These are phyloP conservation scores for Beaufortia kweichowensis DNA, from an alignment of 2,113 vertebrate species.

Conservation along the genomic window DNA sequence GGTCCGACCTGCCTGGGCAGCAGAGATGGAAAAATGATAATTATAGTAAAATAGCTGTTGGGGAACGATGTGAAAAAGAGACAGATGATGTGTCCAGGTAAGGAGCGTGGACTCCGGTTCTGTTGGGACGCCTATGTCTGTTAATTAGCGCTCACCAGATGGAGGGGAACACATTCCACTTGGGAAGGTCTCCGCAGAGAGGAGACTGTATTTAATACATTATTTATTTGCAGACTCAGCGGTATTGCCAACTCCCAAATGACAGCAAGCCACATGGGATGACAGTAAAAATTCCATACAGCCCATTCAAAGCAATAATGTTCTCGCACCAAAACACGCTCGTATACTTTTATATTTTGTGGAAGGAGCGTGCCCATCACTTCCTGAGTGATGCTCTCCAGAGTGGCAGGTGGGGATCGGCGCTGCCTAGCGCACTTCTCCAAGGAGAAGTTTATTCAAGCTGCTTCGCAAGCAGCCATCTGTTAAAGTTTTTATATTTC, in stretches of 20 bases:
- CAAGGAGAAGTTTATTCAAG: constrained; percentile 63
- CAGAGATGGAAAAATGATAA: not conserved
- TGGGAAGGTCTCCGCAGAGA: constrained; percentile 66
- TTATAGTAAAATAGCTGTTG: not conserved
- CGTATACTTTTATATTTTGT: not conserved
- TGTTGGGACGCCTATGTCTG: constrained; percentile 67
- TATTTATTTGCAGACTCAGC: constrained; percentile 57
- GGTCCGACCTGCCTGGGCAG: not conserved
- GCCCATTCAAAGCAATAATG: constrained; percentile 25
- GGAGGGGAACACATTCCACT: constrained; percentile 65
- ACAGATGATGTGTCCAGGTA: constrained; percentile 53
- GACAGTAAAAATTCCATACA: constrained; percentile 54
- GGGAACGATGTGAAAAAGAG: constrained; percentile 33
- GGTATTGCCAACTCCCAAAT: constrained; percentile 63
- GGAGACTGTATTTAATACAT: constrained; percentile 63
- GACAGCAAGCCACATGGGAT: constrained; percentile 49
- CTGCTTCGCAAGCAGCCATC: constrained; percentile 70
- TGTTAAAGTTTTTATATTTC: constrained; percentile 63
- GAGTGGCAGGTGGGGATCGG: constrained; percentile 25
- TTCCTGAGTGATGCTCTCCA: constrained; percentile 16
- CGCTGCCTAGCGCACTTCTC: constrained; percentile 20
- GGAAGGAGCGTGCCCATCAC: not conserved
- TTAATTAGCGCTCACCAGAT: constrained; percentile 76
- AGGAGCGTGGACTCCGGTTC: constrained; percentile 52
- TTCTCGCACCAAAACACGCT: not conserved